phyloP scores from a whole-genome alignment of 2,888 invertebrate genomes.

The Xestia xanthographa region DNA sequence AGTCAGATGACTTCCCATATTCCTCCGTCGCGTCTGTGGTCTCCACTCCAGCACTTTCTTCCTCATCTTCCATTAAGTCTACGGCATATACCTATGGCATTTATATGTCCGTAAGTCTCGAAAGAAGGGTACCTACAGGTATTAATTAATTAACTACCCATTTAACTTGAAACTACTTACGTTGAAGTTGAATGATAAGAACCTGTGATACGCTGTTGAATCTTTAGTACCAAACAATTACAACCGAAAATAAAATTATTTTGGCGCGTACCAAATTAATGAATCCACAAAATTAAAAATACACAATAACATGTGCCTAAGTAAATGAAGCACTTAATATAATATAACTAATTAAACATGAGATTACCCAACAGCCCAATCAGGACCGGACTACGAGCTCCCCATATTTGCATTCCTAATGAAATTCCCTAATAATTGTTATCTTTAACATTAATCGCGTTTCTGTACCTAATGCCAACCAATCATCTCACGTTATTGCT shows the following conservation, averaged over 20 bases:
- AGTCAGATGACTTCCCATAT: no score
- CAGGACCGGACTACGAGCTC: conserved; percentile 35
- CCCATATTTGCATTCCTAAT: conserved; percentile 78
- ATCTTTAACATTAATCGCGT: conserved; percentile 74
- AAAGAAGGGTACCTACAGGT: not conserved
- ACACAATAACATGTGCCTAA: not conserved
- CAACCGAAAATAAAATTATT: not conserved
- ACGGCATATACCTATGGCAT: no score
- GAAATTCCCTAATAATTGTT: conserved; percentile 75
- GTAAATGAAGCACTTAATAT: conserved; percentile 41
- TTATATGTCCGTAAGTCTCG: no score
- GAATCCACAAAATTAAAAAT: conserved; percentile 22
- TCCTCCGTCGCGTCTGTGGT: no score
- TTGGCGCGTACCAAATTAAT: conserved; percentile 5
- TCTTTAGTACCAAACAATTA: not conserved
- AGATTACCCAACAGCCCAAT: conserved; percentile 54
- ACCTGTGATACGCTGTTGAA: no score
- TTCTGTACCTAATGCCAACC: conserved; percentile 70
- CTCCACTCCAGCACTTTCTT: no score
- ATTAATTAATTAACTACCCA: no score
- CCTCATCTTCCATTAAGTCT: no score
- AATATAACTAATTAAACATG: conserved; percentile 28
- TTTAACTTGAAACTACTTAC: no score
- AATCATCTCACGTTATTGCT: conserved; percentile 72
- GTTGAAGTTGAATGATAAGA: no score